Base-by-base conservation (phyloP, 2,797 vertebrate genomes). In the Gallinago nigripennis region DNA sequence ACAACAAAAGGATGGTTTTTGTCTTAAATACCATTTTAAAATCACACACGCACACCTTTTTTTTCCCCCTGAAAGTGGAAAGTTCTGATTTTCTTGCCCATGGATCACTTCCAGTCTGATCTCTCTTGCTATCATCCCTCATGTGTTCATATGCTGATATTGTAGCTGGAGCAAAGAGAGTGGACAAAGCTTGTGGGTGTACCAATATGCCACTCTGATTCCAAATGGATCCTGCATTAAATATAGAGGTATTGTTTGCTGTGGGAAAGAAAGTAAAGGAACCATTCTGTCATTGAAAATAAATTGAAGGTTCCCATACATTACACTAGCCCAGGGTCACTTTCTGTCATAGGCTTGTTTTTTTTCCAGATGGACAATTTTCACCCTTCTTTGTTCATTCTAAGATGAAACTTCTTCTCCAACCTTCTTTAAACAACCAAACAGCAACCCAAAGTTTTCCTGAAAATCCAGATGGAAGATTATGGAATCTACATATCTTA, bases 381-480 rank as follows among this genome's bases (percentile, higher is more conserved):
- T 89, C 41, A 27, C 8, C 16, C 8, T 76, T 33, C 37, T 51
- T 85, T 86, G 12, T 37, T 86, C 25, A 77, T 76, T 92, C 53
- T 51, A 69, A 54, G 68, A 80, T 25, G 33, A 79, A 13, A 15
- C 5, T 68, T 56, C 16, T 46, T 78, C 89, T 78, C 21, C 14
- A 90, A 39, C 14, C 50, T 69, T 92, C 78, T 84, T 79, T 82
- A 72, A 66, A 66, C 31, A 51, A 84, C 14, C 46, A 46, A 82
- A 76, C 66, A 71, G 11, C 15, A 69, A 45, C 45, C n/a, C 28
- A 63, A 77, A 90, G 33, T 84, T 90, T 56, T 13, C 11, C 46
- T 87, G 66, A 85, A 83, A 87, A 91, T 78, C 65, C 95, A 89
- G 73, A 92, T 88, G 83, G 65, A 92, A 84, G 83, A 95, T 95